Evolutionary conservation across 2,797 vertebrate genomes (phyloP), one percentile per base, ranked within the genome.

Genomic region (Protonibea diacanthus): DNA sequence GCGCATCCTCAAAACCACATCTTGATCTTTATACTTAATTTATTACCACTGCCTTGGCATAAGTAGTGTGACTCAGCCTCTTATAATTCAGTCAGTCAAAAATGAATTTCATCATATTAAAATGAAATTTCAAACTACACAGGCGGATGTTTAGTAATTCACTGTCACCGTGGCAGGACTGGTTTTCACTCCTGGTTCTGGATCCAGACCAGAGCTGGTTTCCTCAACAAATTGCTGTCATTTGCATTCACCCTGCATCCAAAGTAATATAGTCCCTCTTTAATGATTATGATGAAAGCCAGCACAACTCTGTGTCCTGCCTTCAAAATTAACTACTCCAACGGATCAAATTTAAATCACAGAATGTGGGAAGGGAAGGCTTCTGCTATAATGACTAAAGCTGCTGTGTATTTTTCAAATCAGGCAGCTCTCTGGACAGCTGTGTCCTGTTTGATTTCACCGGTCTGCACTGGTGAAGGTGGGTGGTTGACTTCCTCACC

Each of bases 21-120:
- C 33, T 38, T 58, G 44, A 76, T 82, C 64, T 78, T 84, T 56
- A 52, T 74, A 57, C 40, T 59, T 73, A 40, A 85, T 88, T 78
- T 77, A 45, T 73, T 68, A 65, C 40, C 70, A 80, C 33, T 9
- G 8, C 33, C 33, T 9, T 68, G 61, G 77, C 57, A 65, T 55
- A 45, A 72, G 58, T 76, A 58, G 53, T 59, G 65, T 71, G 80
- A 82, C 68, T 68, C 67, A 75, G 56, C 29, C 23, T 29, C 44
- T 33, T 62, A 29, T 49, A 52, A 55, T 84, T 71, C 51, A 74
- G 67, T 78, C n/a, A 14, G 33, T 51, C 52, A 80, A 80, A 80
- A 80, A 73, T 42, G 23, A 64, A 23, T 84, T 71, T 83, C 60
- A 53, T 79, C 49, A 86, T 42, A 69, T 65, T 60, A 60, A 80